phyloP scores from a whole-genome alignment of 2,888 invertebrate species.

The Molanna angustata region DNA sequence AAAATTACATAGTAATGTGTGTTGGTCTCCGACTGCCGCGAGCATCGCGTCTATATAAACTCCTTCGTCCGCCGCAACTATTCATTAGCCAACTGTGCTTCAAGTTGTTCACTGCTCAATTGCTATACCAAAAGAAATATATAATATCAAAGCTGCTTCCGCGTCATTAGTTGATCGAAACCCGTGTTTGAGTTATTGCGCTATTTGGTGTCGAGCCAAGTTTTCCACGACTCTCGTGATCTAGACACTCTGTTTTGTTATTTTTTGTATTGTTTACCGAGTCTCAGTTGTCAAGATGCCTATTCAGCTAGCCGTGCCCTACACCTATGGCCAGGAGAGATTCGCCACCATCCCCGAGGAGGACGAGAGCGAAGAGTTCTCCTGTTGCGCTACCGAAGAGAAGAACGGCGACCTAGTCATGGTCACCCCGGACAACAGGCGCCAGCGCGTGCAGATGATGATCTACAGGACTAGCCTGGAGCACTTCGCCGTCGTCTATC shows the following conservation, averaged over 20 bases:
- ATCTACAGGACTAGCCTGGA: constrained; percentile 63
- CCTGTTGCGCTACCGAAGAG: constrained; percentile 51
- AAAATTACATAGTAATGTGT: no score
- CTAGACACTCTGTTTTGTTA: no score
- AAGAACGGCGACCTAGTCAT: constrained; percentile 62
- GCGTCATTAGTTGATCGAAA: no score
- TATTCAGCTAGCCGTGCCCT: constrained; percentile 21
- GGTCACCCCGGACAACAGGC: constrained; percentile 54
- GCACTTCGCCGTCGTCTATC: constrained; percentile 64
- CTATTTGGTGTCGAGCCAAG: not conserved
- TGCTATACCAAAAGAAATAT: no score
- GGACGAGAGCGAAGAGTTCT: constrained; percentile 17
- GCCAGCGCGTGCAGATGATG: constrained; percentile 60
- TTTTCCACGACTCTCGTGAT: not conserved
- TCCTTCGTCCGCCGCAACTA: no score
- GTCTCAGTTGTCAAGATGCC: constrained; percentile 18
- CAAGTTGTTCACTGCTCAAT: no score
- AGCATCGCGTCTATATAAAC: no score
- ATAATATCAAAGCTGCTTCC: no score
- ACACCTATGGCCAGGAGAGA: constrained; percentile 15
- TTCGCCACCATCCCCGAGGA: constrained; percentile 22
- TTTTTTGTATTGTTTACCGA: no score
- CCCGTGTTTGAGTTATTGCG: no score
- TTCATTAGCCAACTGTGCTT: no score
- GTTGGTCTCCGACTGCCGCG: no score